Conservation (phyloP, 2,888 invertebrate species). For the Lepidocyrtoides sp. region DNA sequence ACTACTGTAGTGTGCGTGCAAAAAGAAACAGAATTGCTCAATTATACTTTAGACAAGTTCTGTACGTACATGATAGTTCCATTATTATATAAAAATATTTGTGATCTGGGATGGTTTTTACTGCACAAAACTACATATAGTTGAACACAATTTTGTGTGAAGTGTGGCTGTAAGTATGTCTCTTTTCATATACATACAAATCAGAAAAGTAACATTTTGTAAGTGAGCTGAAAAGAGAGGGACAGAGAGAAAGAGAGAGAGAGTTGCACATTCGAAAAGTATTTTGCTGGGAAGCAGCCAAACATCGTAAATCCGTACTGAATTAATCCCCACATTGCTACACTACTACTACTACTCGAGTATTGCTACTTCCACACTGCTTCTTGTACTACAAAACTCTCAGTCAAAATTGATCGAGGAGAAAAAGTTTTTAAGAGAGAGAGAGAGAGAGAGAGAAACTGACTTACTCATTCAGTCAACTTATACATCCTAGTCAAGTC, state of each 20-base stretch:
- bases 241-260: slow-evolving; percentile 6
- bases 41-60: slow-evolving; percentile 73
- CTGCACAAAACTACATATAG: slow-evolving; percentile 4
- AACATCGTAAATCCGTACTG: slow-evolving; percentile 81
- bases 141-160: slow-evolving; percentile 45
- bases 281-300: slow-evolving; percentile 80
- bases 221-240: neutral
- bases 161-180: slow-evolving; percentile 53
- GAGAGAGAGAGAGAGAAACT: slow-evolving; percentile 20
- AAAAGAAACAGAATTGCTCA: slow-evolving; percentile 74
- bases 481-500: slow-evolving; percentile 76
- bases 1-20: too few relatives aligned
- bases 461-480: slow-evolving; percentile 75
- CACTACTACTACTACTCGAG: slow-evolving; percentile 26
- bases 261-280: slow-evolving; percentile 67
- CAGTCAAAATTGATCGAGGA: slow-evolving; percentile 79
- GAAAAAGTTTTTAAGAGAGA: slow-evolving; percentile 65
- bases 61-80: neutral
- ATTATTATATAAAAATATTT: slow-evolving; percentile 10
- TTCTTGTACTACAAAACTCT: slow-evolving; percentile 71
- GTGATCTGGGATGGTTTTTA: slow-evolving; percentile 51
- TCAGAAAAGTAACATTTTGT: slow-evolving; percentile 77
- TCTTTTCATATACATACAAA: slow-evolving; percentile 73
- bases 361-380: slow-evolving; percentile 4
- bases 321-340: slow-evolving; percentile 80